Base-by-base conservation (phyloP, 2,797 vertebrate genomes). In the Uromys caudimaculatus region DNA sequence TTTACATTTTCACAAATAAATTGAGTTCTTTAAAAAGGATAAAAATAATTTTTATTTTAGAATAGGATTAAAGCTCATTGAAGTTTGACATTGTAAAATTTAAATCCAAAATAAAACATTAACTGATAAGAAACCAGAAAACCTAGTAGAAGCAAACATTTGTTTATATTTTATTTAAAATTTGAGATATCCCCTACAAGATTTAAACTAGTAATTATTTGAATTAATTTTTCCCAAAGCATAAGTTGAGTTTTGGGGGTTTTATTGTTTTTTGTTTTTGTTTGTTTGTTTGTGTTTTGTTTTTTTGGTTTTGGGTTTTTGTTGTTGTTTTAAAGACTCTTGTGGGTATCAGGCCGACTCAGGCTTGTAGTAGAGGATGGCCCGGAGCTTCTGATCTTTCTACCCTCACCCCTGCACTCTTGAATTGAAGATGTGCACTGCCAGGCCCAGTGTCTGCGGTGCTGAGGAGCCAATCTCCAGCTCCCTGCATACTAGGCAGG, bases 21-120 rank as follows among this genome's bases (percentile, higher is more conserved):
- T 79, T 91, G 78, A 64, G 50, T 84, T 94, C 44, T 69, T 96
- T 3, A 89, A 92, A 82, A 95, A 79, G n/a, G 12, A 77, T 82
- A 89, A 58, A 58, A 96, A 82, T 84, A 84, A 89, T 73, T 90
- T 85, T 95, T 23, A 76, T 75, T 50, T 89, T 93, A 92, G 96
- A 95, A 82, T 73, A 17, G 77, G 24, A 96, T 88, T 84, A 90
- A 92, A 95, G 5, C 8, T 86, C n/a, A 69, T 41, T 21, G n/a
- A 67, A 88, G 24, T 69, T 44, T 91, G 47, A 44, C 13, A 91
- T 9, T 64, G 27, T 82, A 24, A 81, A 93, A 83, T 92, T 0
- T 76, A 96, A 88, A 94, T n/a, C 6, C 44, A 41, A 91, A 89
- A 62, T 77, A 96, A 92, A 90, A 76, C 71, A 3, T 78, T 69